phyloP scores from a whole-genome alignment of 2,888 invertebrate genomes.

The Isotomurus palustris region DNA sequence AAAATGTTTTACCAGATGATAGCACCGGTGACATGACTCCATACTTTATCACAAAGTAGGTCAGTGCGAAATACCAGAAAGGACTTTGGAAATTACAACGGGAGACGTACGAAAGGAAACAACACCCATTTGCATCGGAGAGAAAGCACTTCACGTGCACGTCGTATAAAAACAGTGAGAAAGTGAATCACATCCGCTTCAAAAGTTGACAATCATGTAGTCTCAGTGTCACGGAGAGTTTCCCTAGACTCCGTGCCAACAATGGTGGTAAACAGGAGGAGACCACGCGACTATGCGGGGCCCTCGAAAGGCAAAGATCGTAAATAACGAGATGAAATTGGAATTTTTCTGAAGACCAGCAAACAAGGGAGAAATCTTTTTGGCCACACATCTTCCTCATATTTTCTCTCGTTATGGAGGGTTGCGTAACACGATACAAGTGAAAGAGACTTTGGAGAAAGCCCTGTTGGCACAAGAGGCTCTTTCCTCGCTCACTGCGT shows the following conservation, averaged over 20 bases:
- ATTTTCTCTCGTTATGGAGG: not conserved
- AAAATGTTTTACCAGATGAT: no score
- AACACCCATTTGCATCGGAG: no score
- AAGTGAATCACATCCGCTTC: not conserved
- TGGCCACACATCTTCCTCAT: slow-evolving; percentile 2
- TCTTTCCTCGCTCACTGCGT: no score
- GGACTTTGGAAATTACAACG: no score
- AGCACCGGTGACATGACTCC: no score
- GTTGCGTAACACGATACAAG: not conserved
- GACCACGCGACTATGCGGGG: not conserved
- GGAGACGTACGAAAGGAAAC: no score
- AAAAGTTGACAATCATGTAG: not conserved
- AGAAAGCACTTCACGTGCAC: no score
- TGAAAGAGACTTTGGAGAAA: not conserved
- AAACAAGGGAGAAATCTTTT: slow-evolving; percentile 17
- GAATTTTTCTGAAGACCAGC: slow-evolving; percentile 26
- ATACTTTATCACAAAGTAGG: no score
- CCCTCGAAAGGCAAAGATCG: slow-evolving; percentile 24
- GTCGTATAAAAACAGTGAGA: not conserved
- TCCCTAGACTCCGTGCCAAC: no score
- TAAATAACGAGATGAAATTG: slow-evolving; percentile 38
- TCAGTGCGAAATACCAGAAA: no score
- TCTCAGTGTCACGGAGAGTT: no score
- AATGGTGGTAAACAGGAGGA: not conserved
- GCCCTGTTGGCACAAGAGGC: not conserved